Conservation (phyloP, 2,888 invertebrate species). For the Synanthedon andrenaeformis region DNA sequence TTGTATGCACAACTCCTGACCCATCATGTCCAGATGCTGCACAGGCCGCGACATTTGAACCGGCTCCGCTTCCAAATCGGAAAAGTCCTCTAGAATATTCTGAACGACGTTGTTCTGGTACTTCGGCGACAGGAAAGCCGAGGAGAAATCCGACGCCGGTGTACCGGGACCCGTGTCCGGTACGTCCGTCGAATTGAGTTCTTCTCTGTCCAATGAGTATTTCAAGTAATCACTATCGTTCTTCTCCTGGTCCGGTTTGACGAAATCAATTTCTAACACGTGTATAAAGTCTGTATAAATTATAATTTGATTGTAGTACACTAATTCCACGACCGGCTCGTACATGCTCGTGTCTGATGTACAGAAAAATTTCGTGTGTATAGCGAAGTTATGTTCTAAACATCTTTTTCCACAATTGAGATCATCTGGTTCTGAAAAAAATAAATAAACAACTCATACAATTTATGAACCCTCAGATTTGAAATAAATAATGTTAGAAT, state of each 20-base stretch:
- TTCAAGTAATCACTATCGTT: slow-evolving; percentile 42
- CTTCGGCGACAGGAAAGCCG: slow-evolving; percentile 60
- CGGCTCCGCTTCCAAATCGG: slow-evolving; percentile 71
- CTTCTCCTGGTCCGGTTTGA: slow-evolving; percentile 48
- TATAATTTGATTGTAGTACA: slow-evolving; percentile 80
- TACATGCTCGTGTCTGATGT: slow-evolving; percentile 87
- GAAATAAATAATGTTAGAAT: no score
- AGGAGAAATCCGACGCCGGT: slow-evolving; percentile 49
- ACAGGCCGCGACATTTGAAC: slow-evolving; percentile 53
- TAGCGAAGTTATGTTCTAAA: slow-evolving; percentile 88
- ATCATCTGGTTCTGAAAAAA: slow-evolving; percentile 31
- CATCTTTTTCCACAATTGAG: slow-evolving; percentile 79
- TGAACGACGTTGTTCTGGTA: slow-evolving; percentile 70
- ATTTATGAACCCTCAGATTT: not conserved
- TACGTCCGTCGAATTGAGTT: slow-evolving; percentile 35
- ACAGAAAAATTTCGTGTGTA: slow-evolving; percentile 92
- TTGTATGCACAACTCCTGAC: slow-evolving; percentile 59
- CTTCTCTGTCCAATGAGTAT: slow-evolving; percentile 44
- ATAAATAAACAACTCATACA: slow-evolving; percentile 4
- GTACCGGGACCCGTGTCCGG: slow-evolving; percentile 42
- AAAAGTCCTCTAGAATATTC: slow-evolving; percentile 73
- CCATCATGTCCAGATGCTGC: slow-evolving; percentile 55
- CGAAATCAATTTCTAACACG: slow-evolving; percentile 75
- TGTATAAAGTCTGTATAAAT: slow-evolving; percentile 90
- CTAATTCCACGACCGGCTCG: slow-evolving; percentile 76